Evolutionary conservation across 92 coral and sea anemone species (phyloP), one percentile per base, ranked within the genome.

Genomic region (Chrysogorgia sp.): DNA sequence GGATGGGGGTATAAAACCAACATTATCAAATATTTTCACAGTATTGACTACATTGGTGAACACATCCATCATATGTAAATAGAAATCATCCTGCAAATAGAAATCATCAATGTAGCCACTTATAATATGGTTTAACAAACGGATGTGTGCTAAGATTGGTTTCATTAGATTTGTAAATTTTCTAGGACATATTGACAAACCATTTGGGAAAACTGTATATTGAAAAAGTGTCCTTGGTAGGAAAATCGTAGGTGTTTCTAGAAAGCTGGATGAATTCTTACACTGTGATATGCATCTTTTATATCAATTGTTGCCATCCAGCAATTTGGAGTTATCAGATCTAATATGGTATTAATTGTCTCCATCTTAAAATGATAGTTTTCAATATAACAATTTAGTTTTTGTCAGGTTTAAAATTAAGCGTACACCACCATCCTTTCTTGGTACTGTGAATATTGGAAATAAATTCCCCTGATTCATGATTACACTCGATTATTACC

Each of bases 291-390:
- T 23, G 77, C 77, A 71, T 71, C 86, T 70, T 82, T 86, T 0
- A 74, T 74, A 75, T 86, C 83, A 67, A 82, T 60, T 12, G 83
- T 66, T 22, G 90, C 83, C 86, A 88, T 84, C 64, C 58, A 88
- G 58, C 89, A 84, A 30, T 50, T n/a, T n/a, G n/a, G n/a, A 19
- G 59, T 85, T n/a, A 85, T 76, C 34, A 82, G 61, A 69, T 71
- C 81, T 32, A 85, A 47, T 37, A 82, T 71, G 15, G 77, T 58
- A 17, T 81, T 74, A 20, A 88, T 45, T 59, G 87, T 67, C 10
- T 88, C 89, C 89, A 85, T 85, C 82, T 85, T 82, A 53, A 89
- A 85, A 71, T 89, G 74, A 33, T 82, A 55, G 43, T 71, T 71
- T 14, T 78, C 71, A 31, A 85, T 86, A 82, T 29, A 89, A 33